Evolutionary conservation across 2,888 invertebrate genomes (phyloP).

Genomic region (Bembecia ichneumoniformis): DNA sequence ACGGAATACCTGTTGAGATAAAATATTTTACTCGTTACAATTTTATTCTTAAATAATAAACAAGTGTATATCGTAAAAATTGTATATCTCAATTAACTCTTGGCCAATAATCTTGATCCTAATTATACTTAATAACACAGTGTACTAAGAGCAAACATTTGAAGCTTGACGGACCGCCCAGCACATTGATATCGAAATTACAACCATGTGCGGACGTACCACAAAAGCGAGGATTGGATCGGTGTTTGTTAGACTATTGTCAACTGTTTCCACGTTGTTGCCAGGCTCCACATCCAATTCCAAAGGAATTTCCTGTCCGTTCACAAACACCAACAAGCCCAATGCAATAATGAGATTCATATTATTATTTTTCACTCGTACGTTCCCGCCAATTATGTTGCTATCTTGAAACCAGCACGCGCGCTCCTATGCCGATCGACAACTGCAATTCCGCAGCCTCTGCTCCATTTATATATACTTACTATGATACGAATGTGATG

Average conservation of each 20-base stretch:
- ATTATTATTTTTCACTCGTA: conserved; percentile 1
- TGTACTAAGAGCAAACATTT: conserved; percentile 10
- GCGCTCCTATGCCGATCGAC: conserved; percentile 53
- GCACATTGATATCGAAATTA: conserved; percentile 18
- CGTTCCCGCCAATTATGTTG: conserved; percentile 21
- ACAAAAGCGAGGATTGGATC: conserved; percentile 44
- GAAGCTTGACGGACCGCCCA: conserved; percentile 16
- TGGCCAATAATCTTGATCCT: too few relatives aligned
- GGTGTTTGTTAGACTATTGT: conserved; percentile 31
- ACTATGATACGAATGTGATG: too few relatives aligned
- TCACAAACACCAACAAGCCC: conserved; percentile 15
- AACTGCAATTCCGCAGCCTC: conserved; percentile 53
- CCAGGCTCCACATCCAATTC: conserved; percentile 24
- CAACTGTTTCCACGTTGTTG: conserved; percentile 17
- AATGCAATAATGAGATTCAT: conserved; percentile 9
- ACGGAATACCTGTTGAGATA: conserved; percentile 71
- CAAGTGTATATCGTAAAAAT: not conserved
- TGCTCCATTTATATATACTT: conserved; percentile 54
- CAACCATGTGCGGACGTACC: conserved; percentile 35
- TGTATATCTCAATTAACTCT: not conserved
- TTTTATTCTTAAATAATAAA: not conserved
- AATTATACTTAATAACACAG: too few relatives aligned
- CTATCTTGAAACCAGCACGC: conserved; percentile 21
- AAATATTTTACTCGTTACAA: too few relatives aligned
- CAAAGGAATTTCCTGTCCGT: conserved; percentile 20